Evolutionary conservation across 2,888 invertebrate species (phyloP).

Genomic region (Hofmannophila pseudospretella): DNA sequence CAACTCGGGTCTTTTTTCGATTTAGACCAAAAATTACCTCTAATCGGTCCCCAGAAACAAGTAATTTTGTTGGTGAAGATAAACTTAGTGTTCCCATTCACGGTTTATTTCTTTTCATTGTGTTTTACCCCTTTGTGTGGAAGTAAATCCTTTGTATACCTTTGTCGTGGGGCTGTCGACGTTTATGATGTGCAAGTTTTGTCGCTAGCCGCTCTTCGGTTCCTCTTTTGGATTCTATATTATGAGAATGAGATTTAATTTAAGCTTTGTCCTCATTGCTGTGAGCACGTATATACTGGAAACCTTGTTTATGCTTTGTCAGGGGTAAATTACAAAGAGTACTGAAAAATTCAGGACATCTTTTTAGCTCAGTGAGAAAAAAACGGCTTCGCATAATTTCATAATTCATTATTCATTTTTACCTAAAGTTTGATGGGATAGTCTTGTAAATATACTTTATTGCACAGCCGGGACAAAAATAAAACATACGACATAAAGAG

Average conservation of each 20-base stretch:
- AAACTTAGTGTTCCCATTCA: constrained; percentile 34
- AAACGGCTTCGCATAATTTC: no score
- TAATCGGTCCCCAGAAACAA: constrained; percentile 8
- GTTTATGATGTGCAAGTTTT: constrained; percentile 50
- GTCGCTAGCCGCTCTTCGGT: constrained; percentile 21
- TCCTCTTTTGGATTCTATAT: constrained; percentile 24
- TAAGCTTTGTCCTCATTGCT: not conserved
- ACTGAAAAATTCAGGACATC: no score
- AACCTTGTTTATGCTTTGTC: no score
- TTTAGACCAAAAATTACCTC: no score
- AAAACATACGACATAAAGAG: no score
- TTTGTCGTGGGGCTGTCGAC: constrained; percentile 29
- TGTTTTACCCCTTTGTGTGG: constrained; percentile 44
- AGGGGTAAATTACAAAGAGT: no score
- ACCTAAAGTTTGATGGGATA: no score
- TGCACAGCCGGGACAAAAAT: no score
- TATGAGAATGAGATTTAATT: constrained; percentile 22
- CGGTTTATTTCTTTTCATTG: constrained; percentile 50
- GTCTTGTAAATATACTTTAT: no score
- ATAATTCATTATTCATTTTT: no score
- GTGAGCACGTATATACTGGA: not conserved
- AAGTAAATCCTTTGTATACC: constrained; percentile 44
- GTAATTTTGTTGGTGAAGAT: constrained; percentile 39
- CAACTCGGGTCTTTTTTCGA: no score
- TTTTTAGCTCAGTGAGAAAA: no score